Evolutionary conservation across 2,888 invertebrate species (phyloP).

Genomic region (Nephrotoma appendiculata): DNA sequence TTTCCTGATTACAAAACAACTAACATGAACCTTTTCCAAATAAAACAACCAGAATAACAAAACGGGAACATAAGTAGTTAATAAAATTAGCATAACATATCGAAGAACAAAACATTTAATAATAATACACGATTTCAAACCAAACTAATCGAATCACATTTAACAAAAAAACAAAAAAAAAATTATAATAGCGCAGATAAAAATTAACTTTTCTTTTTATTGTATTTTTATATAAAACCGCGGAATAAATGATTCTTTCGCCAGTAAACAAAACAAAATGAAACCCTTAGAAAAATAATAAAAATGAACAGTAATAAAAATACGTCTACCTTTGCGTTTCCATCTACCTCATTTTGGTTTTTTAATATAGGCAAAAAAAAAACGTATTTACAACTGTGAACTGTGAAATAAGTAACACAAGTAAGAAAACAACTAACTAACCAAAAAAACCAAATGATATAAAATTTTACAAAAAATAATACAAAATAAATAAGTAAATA

Average conservation of each 20-base stretch:
- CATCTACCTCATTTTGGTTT: background rate
- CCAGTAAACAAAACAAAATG: background rate
- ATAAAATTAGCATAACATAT: constrained; percentile 3
- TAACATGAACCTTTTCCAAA: background rate
- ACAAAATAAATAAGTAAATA: background rate
- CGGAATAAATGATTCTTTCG: background rate
- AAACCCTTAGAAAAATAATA: background rate
- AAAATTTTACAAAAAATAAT: background rate
- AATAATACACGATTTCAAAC: constrained; percentile 2
- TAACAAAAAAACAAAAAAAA: background rate
- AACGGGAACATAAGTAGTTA: background rate
- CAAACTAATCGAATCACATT: background rate
- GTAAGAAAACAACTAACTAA: background rate
- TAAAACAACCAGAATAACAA: background rate
- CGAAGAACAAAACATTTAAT: background rate
- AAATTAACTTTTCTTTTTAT: background rate
- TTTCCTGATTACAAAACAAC: background rate
- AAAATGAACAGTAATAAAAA: background rate
- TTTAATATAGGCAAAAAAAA: background rate
- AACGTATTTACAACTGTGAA: background rate
- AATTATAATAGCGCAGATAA: background rate
- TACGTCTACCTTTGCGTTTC: background rate
- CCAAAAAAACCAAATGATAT: background rate
- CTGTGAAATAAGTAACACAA: background rate
- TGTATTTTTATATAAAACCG: background rate